Base-by-base conservation (phyloP, 1,140 invertebrate genomes). In the Drosophila biarmipes region DNA sequence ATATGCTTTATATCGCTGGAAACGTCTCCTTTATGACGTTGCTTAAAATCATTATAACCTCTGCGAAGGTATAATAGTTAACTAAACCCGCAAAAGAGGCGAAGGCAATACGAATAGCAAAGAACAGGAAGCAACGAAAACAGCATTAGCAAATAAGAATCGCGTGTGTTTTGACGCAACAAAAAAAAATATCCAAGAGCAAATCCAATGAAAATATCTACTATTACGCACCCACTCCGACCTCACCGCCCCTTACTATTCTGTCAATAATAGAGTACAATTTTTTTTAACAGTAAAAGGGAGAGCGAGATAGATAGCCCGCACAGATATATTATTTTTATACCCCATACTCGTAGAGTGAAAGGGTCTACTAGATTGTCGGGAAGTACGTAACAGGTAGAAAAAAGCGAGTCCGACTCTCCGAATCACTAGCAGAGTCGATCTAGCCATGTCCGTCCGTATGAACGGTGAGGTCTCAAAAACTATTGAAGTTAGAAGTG, bases 151-250 rank as follows among this genome's bases (percentile, higher is more conserved):
- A 66, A 45, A 55, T 62, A 81, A 51, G 84, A 84, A 82, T 78
- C 73, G 69, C 82, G 69, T 86, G 78, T 74, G 68, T 82, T 78
- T 64, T 86, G 82, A 86, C 82, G 74, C 74, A 86, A 82, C 82
- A 86, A 48, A 82, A 86, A 82, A 86, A 87, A 57, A 21, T 8
- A 38, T 19, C 21, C 12, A n/a, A 55, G 27, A 57, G 49, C 7
- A 42, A 27, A 19, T 54, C 27, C 48, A 76, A 51, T 40, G 40
- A 77, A 6, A 57, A 38, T 29, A 51, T 55, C 42, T 40, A 34
- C 49, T 35, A 48, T 68, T 68, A 62, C 8, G 58, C 66, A 31
- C 24, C 48, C 37, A 15, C 19, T 24, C 7, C 5, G 27, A 24
- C 19, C 31, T 17, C 6, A 2, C 48, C 21, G 7, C 31, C 24